Conservation (phyloP, 1,140 invertebrate genomes). For the Sinonovacula constricta region DNA sequence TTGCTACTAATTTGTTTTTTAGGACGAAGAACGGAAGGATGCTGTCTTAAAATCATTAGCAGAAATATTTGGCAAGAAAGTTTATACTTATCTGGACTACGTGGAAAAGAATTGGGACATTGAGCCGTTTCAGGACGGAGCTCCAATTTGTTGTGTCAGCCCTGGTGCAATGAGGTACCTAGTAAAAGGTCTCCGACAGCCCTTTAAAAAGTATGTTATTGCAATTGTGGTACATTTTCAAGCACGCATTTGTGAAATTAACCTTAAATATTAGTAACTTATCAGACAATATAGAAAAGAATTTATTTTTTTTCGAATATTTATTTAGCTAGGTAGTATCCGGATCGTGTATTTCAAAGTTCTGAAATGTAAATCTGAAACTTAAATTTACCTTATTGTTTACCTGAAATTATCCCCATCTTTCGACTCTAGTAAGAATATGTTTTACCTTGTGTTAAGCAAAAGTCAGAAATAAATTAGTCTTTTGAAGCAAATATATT, state of each 20-base stretch:
- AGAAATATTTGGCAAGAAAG: conserved; percentile 74
- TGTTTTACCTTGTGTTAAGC: too few species aligned
- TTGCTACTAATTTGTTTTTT: too few species aligned
- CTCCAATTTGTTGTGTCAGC: conserved; percentile 71
- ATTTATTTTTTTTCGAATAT: conserved; percentile 9
- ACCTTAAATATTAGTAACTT: neutral
- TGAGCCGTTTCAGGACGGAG: conserved; percentile 75
- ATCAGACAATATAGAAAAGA: neutral
- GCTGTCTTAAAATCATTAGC: conserved; percentile 76
- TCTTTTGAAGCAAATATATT: neutral
- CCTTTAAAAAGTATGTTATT: conserved; percentile 66
- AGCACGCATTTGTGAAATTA: neutral
- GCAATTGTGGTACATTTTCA: neutral
- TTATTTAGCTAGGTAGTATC: neutral
- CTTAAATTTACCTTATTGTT: neutral
- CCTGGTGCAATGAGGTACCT: conserved; percentile 74
- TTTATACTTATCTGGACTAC: conserved; percentile 73
- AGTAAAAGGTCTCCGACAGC: conserved; percentile 66
- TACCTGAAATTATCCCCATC: too few species aligned
- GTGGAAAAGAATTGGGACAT: conserved; percentile 76
- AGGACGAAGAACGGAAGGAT: conserved; percentile 62
- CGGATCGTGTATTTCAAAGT: neutral
- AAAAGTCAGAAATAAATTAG: neutral
- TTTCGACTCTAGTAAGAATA: too few species aligned
- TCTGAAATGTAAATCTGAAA: neutral